Conservation (phyloP, 2,113 vertebrate genomes). For the Eidolon helvum region DNA sequence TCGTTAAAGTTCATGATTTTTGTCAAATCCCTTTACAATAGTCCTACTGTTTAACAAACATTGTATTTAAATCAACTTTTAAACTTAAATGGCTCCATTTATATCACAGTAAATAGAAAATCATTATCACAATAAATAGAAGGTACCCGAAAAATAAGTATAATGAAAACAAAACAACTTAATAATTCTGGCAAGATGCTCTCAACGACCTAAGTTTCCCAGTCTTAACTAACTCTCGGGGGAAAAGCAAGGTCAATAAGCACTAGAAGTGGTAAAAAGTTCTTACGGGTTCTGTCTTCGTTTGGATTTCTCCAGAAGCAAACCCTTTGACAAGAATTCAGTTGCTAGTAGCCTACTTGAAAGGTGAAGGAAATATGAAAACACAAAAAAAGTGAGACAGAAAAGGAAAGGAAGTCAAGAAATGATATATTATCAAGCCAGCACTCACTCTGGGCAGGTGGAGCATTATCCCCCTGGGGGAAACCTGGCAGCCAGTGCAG, state of each 20-base stretch:
- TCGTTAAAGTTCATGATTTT: not conserved
- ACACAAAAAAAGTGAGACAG: not conserved
- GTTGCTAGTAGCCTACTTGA: not conserved
- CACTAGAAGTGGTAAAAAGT: not conserved
- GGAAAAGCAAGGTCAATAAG: not conserved
- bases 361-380: not conserved
- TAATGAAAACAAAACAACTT: not conserved
- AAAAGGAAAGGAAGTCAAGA: not conserved
- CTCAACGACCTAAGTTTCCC: not conserved
- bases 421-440: not conserved
- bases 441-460: not conserved
- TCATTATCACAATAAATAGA: not conserved
- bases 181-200: not conserved
- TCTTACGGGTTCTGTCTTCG: not conserved
- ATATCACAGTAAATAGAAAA: not conserved
- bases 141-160: not conserved
- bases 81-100: not conserved
- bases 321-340: not conserved
- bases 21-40: not conserved
- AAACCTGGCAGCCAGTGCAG: not conserved
- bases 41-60: not conserved
- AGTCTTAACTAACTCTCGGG: not conserved
- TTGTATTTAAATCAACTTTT: not conserved
- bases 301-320: not conserved
- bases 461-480: not conserved